Conservation (phyloP, 1,140 invertebrate genomes). For the Hyposmocoma kahamanoa region DNA sequence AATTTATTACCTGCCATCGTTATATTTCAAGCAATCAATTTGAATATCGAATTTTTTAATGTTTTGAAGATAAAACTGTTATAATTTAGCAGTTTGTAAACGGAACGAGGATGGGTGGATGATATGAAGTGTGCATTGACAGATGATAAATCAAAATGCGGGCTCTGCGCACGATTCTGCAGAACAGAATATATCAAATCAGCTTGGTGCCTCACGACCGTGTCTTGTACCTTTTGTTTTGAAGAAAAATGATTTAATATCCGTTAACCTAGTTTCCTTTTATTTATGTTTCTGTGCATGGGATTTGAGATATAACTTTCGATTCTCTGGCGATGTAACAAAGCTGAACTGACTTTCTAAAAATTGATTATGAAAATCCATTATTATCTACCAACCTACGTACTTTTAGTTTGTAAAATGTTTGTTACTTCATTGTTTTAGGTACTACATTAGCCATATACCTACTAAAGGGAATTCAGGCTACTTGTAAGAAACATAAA, state of each 20-base stretch:
- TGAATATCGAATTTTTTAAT: slow-evolving; percentile 40
- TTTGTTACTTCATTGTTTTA: too few relatives aligned
- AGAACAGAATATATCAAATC: slow-evolving; percentile 54
- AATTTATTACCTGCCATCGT: slow-evolving; percentile 56
- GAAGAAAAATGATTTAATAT: slow-evolving; percentile 38
- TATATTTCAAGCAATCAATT: slow-evolving; percentile 45
- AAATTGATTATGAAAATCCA: too few relatives aligned
- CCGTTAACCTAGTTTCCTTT: slow-evolving; percentile 40
- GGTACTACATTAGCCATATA: too few relatives aligned
- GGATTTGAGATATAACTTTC: neutral
- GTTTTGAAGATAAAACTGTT: slow-evolving; percentile 29
- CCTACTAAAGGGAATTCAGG: too few relatives aligned
- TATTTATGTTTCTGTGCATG: slow-evolving; percentile 8
- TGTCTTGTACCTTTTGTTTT: slow-evolving; percentile 48
- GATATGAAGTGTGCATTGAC: slow-evolving; percentile 33
- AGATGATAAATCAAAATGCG: slow-evolving; percentile 55
- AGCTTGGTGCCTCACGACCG: slow-evolving; percentile 67
- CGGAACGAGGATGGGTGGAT: slow-evolving; percentile 18
- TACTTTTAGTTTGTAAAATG: too few relatives aligned
- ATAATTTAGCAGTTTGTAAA: slow-evolving; percentile 29
- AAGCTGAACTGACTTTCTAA: too few relatives aligned
- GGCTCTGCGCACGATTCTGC: slow-evolving; percentile 52
- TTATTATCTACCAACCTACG: too few relatives aligned
- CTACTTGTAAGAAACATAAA: too few relatives aligned
- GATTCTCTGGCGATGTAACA: neutral